phyloP scores from a whole-genome alignment of 2,888 invertebrate species.

The Orthosia incerta region DNA sequence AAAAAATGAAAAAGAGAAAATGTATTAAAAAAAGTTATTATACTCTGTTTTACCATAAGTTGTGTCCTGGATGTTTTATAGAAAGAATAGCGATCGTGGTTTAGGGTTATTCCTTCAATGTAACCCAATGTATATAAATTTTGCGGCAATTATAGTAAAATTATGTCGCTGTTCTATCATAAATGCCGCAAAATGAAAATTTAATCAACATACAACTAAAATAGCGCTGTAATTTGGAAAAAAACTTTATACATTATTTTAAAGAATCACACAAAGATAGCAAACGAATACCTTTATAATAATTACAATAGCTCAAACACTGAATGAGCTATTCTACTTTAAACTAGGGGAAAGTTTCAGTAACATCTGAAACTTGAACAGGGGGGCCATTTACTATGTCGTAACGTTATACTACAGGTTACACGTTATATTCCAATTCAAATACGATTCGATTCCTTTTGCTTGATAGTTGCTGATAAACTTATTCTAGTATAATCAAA shows the following conservation, averaged over 20 bases:
- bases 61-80: constrained; percentile 38
- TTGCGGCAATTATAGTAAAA: neutral
- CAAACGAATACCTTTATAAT: constrained; percentile 31
- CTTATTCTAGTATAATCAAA: constrained; percentile 10
- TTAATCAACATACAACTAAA: neutral
- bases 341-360: constrained; percentile 14
- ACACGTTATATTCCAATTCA: constrained; percentile 15
- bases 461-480: constrained; percentile 12
- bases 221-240: neutral
- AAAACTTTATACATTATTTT: neutral
- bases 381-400: constrained; percentile 13
- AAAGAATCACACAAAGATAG: constrained; percentile 3
- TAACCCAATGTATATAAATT: neutral
- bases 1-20: constrained; percentile 9
- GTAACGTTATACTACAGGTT: neutral
- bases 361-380: constrained; percentile 9
- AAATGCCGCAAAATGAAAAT: neutral
- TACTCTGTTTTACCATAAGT: constrained; percentile 30
- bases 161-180: neutral
- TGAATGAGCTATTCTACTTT: constrained; percentile 29
- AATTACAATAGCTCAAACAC: constrained; percentile 29
- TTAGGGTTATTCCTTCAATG: constrained; percentile 11
- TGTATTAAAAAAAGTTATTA: constrained; percentile 28
- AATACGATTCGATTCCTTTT: constrained; percentile 11
- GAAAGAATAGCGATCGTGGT: constrained; percentile 33